Base-by-base conservation (phyloP, 2,888 invertebrate genomes). In the Caenorhabditis virilis region DNA sequence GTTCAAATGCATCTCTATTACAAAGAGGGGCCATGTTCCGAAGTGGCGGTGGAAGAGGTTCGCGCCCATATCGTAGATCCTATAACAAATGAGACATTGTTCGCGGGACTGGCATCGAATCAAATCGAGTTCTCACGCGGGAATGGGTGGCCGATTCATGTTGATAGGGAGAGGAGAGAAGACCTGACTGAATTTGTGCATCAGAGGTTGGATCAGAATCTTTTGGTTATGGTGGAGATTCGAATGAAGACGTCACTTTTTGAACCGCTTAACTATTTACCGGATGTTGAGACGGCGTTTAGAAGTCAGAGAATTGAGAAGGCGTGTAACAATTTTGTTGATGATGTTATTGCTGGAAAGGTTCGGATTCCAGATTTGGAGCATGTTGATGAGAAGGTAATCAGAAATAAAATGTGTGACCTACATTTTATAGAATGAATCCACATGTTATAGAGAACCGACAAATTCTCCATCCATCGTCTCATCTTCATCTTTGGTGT, bases 1-100 rank as follows among this genome's bases (percentile, higher is more conserved):
- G 78, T 79, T 47, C 72, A 74, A 53, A 63, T 79, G 33, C 73
- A 72, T 33, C 58, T 81, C 27, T 81, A 81, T 69, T 81, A 76
- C 67, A 80, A 80, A 50, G 80, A 81, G 42, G 81, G 81, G 35
- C 80, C 80, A 4, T 68, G 76, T 23, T 49, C 56, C 13, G 81
- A 81, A 54, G 72, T 81, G 2, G 52, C 49, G 6, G 65, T 82
- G 15, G 72, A 74, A 36, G 74, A 75, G 33, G 75, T 77, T 47
- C 61, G 56, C 20, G 65, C 65, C 2, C 56, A 65, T 54, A 60
- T 65, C 48, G 38, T 60, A 26, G 65, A 65, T 45, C 60, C 60
- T 25, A 53, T 27, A 22, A 65, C 65, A n/a, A 56, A 57, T 43
- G 53, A 65, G 51, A 50, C 53, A 13, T 46, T 65, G 25, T 60